These are phyloP conservation scores for Cephus nigrinus DNA, from an alignment of 2,888 invertebrate species.

Conservation along the genomic window DNA sequence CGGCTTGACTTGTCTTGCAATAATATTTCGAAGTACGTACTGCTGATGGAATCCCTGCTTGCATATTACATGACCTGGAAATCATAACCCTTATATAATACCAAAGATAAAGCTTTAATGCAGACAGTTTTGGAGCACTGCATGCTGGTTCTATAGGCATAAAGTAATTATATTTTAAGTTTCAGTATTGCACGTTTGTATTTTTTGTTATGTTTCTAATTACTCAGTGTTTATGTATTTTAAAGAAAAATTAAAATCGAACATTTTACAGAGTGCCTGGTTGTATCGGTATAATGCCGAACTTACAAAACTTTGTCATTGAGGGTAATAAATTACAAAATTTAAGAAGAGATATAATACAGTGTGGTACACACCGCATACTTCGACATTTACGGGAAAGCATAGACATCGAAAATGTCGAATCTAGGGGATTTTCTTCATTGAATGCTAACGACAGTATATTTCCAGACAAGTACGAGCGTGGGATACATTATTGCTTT, in stretches of 20 bases:
- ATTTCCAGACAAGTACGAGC: conserved; percentile 71
- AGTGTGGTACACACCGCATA: conserved; percentile 85
- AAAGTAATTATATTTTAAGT: conserved; percentile 14
- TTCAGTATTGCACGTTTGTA: background rate
- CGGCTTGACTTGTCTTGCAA: conserved; percentile 89
- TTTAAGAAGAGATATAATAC: conserved; percentile 84
- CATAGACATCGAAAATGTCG: conserved; percentile 65
- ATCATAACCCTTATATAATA: background rate
- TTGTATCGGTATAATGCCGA: conserved; percentile 76
- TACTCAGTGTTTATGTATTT: conserved; percentile 7
- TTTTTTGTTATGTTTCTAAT: conserved; percentile 2
- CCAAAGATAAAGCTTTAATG: background rate
- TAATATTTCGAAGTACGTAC: conserved; percentile 68
- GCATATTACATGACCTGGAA: background rate
- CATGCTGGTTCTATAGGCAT: background rate
- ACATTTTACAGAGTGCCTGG: conserved; percentile 72
- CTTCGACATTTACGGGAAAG: conserved; percentile 81
- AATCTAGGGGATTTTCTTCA: conserved; percentile 63
- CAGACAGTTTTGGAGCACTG: background rate
- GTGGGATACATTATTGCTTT: conserved; percentile 15
- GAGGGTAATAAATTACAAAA: conserved; percentile 89
- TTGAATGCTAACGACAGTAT: conserved; percentile 32
- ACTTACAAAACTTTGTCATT: conserved; percentile 83
- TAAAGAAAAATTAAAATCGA: background rate
- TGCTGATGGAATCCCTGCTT: background rate